Evolutionary conservation across 2,113 vertebrate species (phyloP).

Genomic region (Myotis lucifugus): DNA sequence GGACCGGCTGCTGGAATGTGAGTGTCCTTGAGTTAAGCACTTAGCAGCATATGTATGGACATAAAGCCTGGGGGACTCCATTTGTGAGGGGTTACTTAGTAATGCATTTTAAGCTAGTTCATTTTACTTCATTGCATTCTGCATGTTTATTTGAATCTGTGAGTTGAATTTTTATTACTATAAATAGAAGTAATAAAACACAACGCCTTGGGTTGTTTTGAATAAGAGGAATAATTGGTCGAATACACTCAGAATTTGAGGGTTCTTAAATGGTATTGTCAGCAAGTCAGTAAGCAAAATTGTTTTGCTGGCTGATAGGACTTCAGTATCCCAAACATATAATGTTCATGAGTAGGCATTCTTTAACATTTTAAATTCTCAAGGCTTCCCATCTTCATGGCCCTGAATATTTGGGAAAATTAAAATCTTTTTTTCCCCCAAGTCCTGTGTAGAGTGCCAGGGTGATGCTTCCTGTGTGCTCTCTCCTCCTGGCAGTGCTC

Average conservation of each 20-base stretch:
- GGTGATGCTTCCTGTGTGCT: fast-evolving
- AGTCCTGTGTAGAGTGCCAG: background rate
- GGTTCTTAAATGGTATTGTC: constrained; percentile 43
- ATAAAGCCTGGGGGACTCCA: constrained; percentile 11
- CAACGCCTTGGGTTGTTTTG: constrained; percentile 44
- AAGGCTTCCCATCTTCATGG: background rate
- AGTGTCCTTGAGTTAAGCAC: constrained; percentile 14
- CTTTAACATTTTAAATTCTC: background rate
- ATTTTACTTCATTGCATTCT: constrained; percentile 57
- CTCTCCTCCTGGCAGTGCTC: background rate
- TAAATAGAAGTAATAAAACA: constrained; percentile 60
- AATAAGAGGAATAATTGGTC: constrained; percentile 49
- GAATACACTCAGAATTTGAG: constrained; percentile 49
- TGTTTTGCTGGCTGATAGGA: constrained; percentile 11
- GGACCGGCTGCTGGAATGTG: background rate
- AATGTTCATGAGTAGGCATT: background rate
- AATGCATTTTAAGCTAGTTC: constrained; percentile 38
- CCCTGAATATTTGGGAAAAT: background rate
- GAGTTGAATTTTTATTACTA: constrained; percentile 64
- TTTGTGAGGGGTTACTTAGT: constrained; percentile 51
- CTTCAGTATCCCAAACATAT: background rate
- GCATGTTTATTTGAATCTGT: constrained; percentile 55
- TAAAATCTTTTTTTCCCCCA: background rate
- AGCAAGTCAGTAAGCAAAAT: constrained; percentile 52
- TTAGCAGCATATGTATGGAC: background rate